A percentile compares a stretch with the other conserved stretches of the same genome.
phyloP scores from a whole-genome alignment of 2,797 vertebrate species.

The Chloroceryle inda region DNA sequence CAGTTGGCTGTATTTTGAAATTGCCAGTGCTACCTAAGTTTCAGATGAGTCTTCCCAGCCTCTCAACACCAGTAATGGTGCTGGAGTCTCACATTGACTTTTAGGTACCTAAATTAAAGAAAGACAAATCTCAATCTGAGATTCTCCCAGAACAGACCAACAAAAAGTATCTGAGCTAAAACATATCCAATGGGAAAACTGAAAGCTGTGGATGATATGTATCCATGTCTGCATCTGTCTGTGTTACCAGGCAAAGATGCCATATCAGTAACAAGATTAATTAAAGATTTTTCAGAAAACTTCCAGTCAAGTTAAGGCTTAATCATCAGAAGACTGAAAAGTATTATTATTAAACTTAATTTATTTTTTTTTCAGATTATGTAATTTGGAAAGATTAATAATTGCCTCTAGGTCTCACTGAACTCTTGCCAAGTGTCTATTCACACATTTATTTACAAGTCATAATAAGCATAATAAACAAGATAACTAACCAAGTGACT shows the following conservation, averaged over 20 bases:
- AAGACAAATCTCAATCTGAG: background rate
- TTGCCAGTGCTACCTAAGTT: background rate
- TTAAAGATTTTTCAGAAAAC: background rate
- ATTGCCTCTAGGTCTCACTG: background rate
- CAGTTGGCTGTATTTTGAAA: background rate
- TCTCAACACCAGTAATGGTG: background rate
- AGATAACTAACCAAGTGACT: background rate
- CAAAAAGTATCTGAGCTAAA: background rate
- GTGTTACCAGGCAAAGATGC: background rate
- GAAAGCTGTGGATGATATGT: background rate
- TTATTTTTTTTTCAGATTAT: background rate
- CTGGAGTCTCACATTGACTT: background rate
- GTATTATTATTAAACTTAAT: background rate
- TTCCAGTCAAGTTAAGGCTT: background rate
- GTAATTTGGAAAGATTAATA: background rate
- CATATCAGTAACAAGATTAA: background rate
- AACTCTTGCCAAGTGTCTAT: background rate
- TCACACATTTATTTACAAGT: background rate
- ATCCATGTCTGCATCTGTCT: background rate
- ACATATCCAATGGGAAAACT: background rate
- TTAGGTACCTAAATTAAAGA: background rate
- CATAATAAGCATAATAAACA: background rate
- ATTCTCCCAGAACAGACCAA: background rate
- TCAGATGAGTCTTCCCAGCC: background rate
- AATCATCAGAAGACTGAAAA: background rate